These are phyloP conservation scores for Choloepus hoffmanni DNA, from an alignment of 2,113 vertebrate species.

Conservation along the genomic window DNA sequence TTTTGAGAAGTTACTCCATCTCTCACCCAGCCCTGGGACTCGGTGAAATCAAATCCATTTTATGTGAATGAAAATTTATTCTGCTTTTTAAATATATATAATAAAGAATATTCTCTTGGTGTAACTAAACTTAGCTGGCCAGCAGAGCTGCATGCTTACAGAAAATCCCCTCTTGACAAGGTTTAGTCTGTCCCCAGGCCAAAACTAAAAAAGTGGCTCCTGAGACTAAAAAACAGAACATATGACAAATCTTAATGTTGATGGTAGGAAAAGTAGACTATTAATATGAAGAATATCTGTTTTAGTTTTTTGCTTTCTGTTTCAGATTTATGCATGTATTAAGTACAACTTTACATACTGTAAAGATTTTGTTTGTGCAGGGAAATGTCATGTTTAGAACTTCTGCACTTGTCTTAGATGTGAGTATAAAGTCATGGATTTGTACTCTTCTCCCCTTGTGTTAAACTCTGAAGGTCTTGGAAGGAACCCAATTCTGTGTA, in stretches of 20 bases:
- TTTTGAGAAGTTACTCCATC: constrained; percentile 40
- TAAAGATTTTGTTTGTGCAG: constrained; percentile 40
- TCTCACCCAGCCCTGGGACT: not conserved
- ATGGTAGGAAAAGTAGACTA: not conserved
- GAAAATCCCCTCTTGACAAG: not conserved
- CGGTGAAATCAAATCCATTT: not conserved
- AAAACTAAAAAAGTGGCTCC: not conserved
- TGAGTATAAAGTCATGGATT: constrained; percentile 1
- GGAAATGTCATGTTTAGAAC: constrained; percentile 36
- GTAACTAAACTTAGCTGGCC: not conserved
- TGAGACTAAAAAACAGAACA: not conserved
- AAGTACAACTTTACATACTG: constrained; percentile 8
- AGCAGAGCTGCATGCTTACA: not conserved
- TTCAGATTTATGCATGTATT: constrained; percentile 14
- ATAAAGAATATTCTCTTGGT: not conserved
- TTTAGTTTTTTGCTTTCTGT: constrained; percentile 32
- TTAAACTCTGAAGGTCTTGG: constrained; percentile 2
- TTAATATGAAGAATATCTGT: constrained; percentile 32
- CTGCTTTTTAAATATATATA: not conserved
- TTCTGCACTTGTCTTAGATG: constrained; percentile 53
- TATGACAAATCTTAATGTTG: not conserved
- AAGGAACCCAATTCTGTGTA: constrained; percentile 22
- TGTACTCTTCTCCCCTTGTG: not conserved
- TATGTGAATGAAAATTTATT: not conserved
- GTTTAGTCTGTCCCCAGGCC: constrained; percentile 30